Conservation (phyloP, 2,888 invertebrate genomes). For the Leptothorax acervorum region DNA sequence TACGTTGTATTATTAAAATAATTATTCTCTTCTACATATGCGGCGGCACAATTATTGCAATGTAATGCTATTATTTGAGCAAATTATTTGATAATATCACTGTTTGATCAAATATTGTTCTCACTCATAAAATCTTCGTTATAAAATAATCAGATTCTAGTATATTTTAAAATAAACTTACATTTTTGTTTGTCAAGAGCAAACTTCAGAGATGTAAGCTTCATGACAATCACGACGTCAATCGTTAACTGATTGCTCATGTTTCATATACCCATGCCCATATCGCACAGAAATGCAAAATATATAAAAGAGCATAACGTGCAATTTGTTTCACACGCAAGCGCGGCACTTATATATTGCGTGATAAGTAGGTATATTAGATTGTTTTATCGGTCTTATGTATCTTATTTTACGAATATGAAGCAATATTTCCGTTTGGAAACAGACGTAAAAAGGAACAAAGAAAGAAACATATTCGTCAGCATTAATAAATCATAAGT, state of each 20-base stretch:
- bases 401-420: background rate
- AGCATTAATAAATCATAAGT: background rate
- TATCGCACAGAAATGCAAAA: background rate
- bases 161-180: background rate
- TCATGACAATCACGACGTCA: slow-evolving; percentile 4
- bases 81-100: background rate
- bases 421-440: background rate
- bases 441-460: background rate
- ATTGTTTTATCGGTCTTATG: background rate
- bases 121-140: background rate
- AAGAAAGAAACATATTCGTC: background rate
- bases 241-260: background rate
- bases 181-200: background rate
- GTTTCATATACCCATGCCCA: background rate
- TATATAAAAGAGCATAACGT: background rate
- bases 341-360: background rate
- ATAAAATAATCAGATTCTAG: background rate
- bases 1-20: slow-evolving; percentile 16
- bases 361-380: slow-evolving; percentile 6
- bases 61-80: background rate
- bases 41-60: background rate
- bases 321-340: slow-evolving; percentile 12
- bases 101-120: background rate
- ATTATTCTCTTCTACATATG: background rate
- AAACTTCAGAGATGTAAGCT: background rate